phyloP scores from a whole-genome alignment of 2,797 vertebrate genomes.

The Phylloscopus collybita region DNA sequence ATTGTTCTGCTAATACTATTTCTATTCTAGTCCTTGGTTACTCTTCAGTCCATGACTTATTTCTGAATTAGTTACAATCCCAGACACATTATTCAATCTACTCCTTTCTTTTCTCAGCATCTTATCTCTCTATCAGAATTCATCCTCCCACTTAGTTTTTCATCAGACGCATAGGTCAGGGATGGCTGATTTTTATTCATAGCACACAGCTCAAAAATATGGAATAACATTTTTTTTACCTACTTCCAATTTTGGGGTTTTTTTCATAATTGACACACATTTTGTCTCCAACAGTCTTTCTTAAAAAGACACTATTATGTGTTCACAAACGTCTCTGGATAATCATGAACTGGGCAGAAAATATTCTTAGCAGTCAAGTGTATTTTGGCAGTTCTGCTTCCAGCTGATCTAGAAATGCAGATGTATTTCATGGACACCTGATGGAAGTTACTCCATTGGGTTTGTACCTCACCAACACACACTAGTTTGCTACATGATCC shows the following conservation, averaged over 20 bases:
- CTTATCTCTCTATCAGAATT: slow-evolving; percentile 32
- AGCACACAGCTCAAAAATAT: neutral
- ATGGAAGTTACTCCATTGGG: neutral
- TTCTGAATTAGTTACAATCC: slow-evolving; percentile 51
- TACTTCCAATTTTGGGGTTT: neutral
- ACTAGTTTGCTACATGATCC: neutral
- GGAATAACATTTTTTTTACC: neutral
- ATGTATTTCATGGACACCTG: accelerated
- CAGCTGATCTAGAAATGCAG: neutral
- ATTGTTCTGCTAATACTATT: slow-evolving; percentile 14
- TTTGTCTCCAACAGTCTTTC: neutral
- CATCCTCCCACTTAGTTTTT: slow-evolving; percentile 14
- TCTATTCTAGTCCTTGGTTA: slow-evolving; percentile 34
- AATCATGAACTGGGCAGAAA: neutral
- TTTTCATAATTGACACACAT: neutral
- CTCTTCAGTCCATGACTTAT: slow-evolving; percentile 51
- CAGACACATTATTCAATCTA: slow-evolving; percentile 35
- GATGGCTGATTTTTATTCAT: neutral
- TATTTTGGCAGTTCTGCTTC: neutral
- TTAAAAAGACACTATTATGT: neutral
- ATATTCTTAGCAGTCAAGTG: neutral
- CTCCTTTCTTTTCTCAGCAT: slow-evolving; percentile 28
- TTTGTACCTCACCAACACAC: neutral
- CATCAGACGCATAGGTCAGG: neutral
- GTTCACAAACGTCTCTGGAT: neutral